These are phyloP conservation scores for Boloria selene DNA, from an alignment of 2,888 invertebrate species.

Conservation along the genomic window DNA sequence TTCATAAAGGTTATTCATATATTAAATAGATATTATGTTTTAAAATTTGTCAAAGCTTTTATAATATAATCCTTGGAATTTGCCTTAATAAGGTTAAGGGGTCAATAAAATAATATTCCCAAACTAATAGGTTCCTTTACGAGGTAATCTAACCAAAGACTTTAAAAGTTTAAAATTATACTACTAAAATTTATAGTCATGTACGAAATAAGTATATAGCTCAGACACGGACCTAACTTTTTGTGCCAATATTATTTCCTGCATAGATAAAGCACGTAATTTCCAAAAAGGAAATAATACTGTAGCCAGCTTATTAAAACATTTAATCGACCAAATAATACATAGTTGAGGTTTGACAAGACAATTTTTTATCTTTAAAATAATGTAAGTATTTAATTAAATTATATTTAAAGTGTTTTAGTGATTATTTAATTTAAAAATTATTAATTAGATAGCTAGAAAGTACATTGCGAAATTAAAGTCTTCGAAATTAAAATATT, in stretches of 20 bases:
- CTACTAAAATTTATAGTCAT: constrained; percentile 1
- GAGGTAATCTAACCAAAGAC: constrained; percentile 4
- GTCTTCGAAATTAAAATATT: too few species aligned
- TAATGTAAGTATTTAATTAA: too few species aligned
- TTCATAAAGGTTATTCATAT: not conserved
- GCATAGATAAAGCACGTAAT: constrained; percentile 22
- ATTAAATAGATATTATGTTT: not conserved
- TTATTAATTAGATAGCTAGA: too few species aligned
- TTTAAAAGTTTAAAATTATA: constrained; percentile 8
- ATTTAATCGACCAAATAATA: not conserved
- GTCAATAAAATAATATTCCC: not conserved
- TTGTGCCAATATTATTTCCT: constrained; percentile 14
- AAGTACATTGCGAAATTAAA: too few species aligned
- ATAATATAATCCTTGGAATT: constrained; percentile 9
- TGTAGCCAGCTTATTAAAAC: constrained; percentile 10
- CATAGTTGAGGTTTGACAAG: too few species aligned
- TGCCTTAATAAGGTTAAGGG: constrained; percentile 4
- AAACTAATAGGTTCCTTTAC: not conserved
- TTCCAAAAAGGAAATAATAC: constrained; percentile 18
- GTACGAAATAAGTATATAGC: not conserved
- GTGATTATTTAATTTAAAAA: too few species aligned
- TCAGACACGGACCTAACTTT: constrained; percentile 21
- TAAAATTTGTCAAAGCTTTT: not conserved
- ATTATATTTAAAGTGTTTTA: too few species aligned
- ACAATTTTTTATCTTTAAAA: too few species aligned